Evolutionary conservation across 2,888 invertebrate species (phyloP).

Genomic region (Hemaris fuciformis): DNA sequence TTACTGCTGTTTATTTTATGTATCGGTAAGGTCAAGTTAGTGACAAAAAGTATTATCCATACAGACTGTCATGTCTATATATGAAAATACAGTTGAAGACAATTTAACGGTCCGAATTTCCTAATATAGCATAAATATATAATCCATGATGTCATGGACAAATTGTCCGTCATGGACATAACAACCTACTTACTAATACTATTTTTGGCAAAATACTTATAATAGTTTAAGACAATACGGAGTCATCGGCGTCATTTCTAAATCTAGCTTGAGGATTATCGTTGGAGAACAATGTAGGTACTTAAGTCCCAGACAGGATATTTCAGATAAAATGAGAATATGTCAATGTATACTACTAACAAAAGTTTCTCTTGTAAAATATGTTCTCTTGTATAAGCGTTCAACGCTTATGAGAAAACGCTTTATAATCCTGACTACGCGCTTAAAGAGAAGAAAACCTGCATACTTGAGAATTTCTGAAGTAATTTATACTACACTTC

Average conservation of each 20-base stretch:
- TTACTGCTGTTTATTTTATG: no score
- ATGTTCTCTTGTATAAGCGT: no score
- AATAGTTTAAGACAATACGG: background rate
- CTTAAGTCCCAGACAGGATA: background rate
- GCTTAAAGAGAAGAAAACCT: no score
- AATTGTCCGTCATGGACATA: background rate
- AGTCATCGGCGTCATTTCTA: background rate
- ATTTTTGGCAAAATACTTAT: background rate
- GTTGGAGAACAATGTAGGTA: background rate
- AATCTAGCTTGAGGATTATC: background rate
- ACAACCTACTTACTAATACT: background rate
- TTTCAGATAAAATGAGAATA: background rate
- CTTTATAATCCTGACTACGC: no score
- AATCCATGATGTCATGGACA: background rate
- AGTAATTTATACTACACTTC: no score
- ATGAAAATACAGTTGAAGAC: background rate
- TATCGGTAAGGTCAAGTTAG: no score
- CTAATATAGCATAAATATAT: background rate
- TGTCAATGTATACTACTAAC: background rate
- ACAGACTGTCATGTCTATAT: no score
- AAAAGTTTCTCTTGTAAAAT: no score
- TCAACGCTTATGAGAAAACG: no score
- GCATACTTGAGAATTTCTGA: no score
- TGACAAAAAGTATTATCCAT: background rate
- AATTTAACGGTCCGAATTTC: background rate